Conservation (phyloP, 2,888 invertebrate genomes). For the Scaptomyza polygonia region DNA sequence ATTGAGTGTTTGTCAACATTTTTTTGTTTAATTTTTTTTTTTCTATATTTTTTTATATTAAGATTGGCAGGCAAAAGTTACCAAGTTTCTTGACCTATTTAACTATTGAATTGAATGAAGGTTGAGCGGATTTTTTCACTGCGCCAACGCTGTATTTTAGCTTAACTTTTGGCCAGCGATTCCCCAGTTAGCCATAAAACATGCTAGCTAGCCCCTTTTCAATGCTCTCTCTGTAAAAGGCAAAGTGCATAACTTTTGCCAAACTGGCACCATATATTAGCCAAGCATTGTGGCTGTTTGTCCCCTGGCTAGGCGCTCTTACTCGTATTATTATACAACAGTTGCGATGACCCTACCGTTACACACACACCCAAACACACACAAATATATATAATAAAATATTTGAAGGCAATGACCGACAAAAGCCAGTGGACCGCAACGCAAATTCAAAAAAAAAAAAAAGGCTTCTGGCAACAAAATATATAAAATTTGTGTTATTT, state of each 20-base stretch:
- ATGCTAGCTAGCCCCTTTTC: slow-evolving; percentile 10
- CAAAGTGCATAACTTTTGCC: slow-evolving; percentile 49
- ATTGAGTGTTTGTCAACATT: slow-evolving; percentile 18
- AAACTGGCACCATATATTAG: slow-evolving; percentile 37
- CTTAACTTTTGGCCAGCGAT: slow-evolving; percentile 20
- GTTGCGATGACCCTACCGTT: background rate
- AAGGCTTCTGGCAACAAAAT: slow-evolving; percentile 62
- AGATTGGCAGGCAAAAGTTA: background rate
- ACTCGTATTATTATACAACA: slow-evolving; percentile 3
- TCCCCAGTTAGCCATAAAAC: slow-evolving; percentile 58
- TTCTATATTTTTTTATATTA: no score
- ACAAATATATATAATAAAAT: slow-evolving; percentile 12
- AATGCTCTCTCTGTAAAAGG: slow-evolving; percentile 4
- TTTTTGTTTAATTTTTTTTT: no score
- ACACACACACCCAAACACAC: background rate
- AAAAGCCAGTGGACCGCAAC: slow-evolving; percentile 42
- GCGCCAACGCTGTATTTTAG: no score
- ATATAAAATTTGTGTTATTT: slow-evolving; percentile 73
- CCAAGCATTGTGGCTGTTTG: slow-evolving; percentile 7
- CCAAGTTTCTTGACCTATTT: background rate
- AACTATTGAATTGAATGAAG: background rate
- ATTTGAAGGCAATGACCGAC: slow-evolving; percentile 67
- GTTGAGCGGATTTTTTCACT: background rate
- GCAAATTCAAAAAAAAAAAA: slow-evolving; percentile 31
- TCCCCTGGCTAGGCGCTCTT: slow-evolving; percentile 7